Evolutionary conservation across 2,797 vertebrate species (phyloP).

Genomic region (Coregonus ussuriensis): DNA sequence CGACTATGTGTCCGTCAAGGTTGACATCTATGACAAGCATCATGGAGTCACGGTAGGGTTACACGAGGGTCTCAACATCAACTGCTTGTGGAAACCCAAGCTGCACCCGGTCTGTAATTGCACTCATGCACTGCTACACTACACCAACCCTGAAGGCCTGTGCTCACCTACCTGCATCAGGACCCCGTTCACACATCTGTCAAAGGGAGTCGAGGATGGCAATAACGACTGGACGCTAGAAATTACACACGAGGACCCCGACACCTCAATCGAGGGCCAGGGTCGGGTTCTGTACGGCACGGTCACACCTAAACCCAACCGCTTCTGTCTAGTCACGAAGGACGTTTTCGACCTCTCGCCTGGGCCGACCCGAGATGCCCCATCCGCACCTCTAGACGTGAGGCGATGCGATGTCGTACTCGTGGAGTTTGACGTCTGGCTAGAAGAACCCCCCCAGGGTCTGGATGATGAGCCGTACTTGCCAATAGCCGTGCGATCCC

Average conservation of each 20-base stretch:
- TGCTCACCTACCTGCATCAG: not conserved
- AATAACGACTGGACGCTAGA: not conserved
- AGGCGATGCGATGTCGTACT: not conserved
- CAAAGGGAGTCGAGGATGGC: not conserved
- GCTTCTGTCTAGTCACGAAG: not conserved
- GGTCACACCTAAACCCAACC: not conserved
- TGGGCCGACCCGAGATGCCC: not conserved
- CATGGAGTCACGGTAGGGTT: not conserved
- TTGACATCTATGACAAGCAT: not conserved
- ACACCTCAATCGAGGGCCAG: not conserved
- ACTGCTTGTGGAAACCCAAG: constrained; percentile 1
- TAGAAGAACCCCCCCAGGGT: not conserved
- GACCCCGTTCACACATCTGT: not conserved
- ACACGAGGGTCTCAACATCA: not conserved
- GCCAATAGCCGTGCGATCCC: not conserved
- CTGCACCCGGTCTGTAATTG: not conserved
- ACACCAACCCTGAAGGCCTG: not conserved
- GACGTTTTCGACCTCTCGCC: not conserved
- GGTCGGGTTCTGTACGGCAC: not conserved
- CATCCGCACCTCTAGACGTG: not conserved
- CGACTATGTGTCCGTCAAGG: not conserved
- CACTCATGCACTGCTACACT: not conserved
- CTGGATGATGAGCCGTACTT: not conserved
- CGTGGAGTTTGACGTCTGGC: not conserved
- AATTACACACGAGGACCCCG: not conserved